phyloP scores from a whole-genome alignment of 2,888 invertebrate species.

The Sclerodermus sp. region DNA sequence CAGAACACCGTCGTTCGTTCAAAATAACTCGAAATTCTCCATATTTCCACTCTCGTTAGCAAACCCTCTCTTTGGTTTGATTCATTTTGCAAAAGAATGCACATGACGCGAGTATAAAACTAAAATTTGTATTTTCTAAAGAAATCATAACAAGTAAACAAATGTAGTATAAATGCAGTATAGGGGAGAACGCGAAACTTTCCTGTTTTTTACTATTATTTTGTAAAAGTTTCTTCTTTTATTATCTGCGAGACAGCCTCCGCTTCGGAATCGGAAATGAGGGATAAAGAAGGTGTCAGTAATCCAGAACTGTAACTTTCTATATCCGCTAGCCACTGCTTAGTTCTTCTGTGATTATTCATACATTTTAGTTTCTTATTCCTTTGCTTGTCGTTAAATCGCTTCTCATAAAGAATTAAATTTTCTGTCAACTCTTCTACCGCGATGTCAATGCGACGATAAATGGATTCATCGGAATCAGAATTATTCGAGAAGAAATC shows the following conservation, averaged over 20 bases:
- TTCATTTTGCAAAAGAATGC: neutral
- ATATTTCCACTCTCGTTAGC: neutral
- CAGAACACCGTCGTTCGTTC: constrained; percentile 4
- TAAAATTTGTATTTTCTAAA: no score
- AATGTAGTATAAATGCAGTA: no score
- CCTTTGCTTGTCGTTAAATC: constrained; percentile 13
- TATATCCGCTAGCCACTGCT: constrained; percentile 18
- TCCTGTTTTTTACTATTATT: no score
- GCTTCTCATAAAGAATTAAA: constrained; percentile 33
- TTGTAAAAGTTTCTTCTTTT: no score
- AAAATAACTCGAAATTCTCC: no score
- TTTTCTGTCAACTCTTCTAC: constrained; percentile 36
- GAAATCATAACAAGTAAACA: no score
- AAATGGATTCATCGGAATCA: constrained; percentile 31
- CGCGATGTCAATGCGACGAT: constrained; percentile 34
- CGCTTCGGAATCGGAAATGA: constrained; percentile 31
- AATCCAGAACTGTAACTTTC: constrained; percentile 25
- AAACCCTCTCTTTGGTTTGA: no score
- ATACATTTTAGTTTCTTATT: neutral
- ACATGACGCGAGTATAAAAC: neutral
- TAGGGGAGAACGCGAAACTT: no score
- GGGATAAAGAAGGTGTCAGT: constrained; percentile 33
- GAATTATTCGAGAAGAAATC: no score
- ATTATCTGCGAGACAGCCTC: neutral
- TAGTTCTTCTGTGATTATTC: no score